A percentile compares a stretch with the other conserved stretches of the same genome.
Evolutionary conservation across 2,113 vertebrate genomes (phyloP).

Genomic region (Isurus oxyrinchus): DNA sequence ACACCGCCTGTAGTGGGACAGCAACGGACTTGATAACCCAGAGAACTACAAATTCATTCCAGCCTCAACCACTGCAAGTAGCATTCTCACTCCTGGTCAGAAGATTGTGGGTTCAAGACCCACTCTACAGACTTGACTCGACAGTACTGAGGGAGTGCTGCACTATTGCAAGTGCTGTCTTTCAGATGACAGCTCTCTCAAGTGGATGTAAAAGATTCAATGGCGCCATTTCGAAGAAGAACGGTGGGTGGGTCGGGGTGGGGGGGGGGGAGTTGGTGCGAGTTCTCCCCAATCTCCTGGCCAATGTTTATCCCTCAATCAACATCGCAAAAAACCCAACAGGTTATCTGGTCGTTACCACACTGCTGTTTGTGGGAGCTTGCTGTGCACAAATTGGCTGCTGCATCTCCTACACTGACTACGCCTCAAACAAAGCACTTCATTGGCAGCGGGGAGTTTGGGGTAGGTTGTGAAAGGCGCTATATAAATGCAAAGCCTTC

Average conservation of each 20-base stretch:
- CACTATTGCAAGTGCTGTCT: no score
- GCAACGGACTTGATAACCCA: no score
- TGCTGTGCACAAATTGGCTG: background rate
- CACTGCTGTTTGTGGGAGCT: background rate
- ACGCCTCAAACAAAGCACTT: background rate
- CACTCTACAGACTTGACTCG: background rate
- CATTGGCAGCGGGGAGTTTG: background rate
- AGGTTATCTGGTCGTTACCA: background rate
- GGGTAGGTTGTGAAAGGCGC: background rate
- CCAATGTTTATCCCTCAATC: no score
- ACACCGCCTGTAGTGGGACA: no score
- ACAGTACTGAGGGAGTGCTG: no score
- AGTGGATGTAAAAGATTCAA: no score
- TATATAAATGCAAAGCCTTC: background rate
- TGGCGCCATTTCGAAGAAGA: no score
- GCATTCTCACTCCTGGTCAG: background rate
- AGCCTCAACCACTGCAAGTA: background rate
- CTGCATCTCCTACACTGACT: background rate
- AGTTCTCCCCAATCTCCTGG: no score
- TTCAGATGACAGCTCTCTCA: no score
- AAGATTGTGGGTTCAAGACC: background rate
- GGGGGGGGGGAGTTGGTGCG: no score
- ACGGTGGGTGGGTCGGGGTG: no score
- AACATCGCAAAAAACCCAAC: background rate
- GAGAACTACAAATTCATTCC: no score